Evolutionary conservation across 2,797 vertebrate genomes (phyloP).

Genomic region (Acipenser transmontanus): DNA sequence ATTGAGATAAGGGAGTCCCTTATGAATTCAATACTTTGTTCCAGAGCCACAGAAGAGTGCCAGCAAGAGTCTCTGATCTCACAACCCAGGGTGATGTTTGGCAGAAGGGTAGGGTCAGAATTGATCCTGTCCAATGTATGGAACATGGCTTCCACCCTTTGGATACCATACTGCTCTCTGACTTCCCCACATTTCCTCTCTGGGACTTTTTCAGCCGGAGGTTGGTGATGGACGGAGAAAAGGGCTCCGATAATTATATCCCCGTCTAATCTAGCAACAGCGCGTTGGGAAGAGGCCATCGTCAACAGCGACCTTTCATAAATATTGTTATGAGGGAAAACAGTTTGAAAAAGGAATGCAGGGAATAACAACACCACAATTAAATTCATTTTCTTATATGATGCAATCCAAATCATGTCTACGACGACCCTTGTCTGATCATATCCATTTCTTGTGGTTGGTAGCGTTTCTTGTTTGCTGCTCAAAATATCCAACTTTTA

Average conservation of each 20-base stretch:
- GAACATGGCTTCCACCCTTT: slow-evolving; percentile 97
- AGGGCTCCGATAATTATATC: slow-evolving; percentile 97
- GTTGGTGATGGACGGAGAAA: slow-evolving; percentile 96
- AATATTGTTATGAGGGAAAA: slow-evolving; percentile 53
- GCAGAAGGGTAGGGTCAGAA: slow-evolving; percentile 77
- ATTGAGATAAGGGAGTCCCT: slow-evolving; percentile 96
- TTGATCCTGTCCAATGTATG: slow-evolving; percentile 95
- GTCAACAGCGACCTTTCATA: slow-evolving; percentile 61
- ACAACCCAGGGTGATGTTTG: slow-evolving; percentile 92
- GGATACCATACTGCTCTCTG: slow-evolving; percentile 96
- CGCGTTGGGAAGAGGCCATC: slow-evolving; percentile 69
- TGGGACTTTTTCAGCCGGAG: slow-evolving; percentile 87
- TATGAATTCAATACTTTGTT: slow-evolving; percentile 98
- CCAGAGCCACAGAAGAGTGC: slow-evolving; percentile 94
- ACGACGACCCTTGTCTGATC: slow-evolving; percentile 40
- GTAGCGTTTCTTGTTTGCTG: slow-evolving; percentile 21
- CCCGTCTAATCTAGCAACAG: slow-evolving; percentile 92
- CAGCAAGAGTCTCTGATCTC: slow-evolving; percentile 98
- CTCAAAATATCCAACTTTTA: slow-evolving; percentile 41
- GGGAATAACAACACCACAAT: slow-evolving; percentile 63
- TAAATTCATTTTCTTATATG: slow-evolving; percentile 74
- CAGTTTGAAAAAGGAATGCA: slow-evolving; percentile 60
- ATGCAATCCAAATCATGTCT: slow-evolving; percentile 58
- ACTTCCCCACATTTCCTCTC: slow-evolving; percentile 96
- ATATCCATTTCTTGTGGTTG: slow-evolving; percentile 39